Conservation (phyloP, 2,888 invertebrate species). For the Bombylius major region DNA sequence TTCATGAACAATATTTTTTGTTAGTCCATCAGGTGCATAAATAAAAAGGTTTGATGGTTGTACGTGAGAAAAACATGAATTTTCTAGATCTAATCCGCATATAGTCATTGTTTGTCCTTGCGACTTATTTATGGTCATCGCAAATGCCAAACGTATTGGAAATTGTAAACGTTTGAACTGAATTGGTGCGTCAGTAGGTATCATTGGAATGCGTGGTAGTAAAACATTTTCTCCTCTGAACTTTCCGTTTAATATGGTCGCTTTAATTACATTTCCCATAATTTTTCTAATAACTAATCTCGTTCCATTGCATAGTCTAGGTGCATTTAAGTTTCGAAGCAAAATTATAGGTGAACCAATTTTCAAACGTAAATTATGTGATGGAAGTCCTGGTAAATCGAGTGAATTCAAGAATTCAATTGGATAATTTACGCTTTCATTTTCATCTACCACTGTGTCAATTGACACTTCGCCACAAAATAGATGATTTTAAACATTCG, state of each 20-base stretch:
- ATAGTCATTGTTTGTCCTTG: slow-evolving; percentile 23
- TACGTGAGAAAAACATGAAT: slow-evolving; percentile 22
- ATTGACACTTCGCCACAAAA: background rate
- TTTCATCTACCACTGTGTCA: slow-evolving; percentile 2
- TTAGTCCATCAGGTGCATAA: too few relatives aligned
- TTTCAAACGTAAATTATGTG: background rate
- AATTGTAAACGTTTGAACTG: slow-evolving; percentile 25
- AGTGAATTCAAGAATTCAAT: slow-evolving; percentile 15
- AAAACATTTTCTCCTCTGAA: slow-evolving; percentile 11
- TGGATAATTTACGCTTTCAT: slow-evolving; percentile 14
- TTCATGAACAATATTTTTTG: background rate
- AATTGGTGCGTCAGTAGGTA: slow-evolving; percentile 22
- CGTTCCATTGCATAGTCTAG: slow-evolving; percentile 21
- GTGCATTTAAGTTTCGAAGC: slow-evolving; percentile 18
- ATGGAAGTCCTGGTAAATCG: slow-evolving; percentile 13
- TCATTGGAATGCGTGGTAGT: slow-evolving; percentile 25
- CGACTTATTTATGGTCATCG: slow-evolving; percentile 25
- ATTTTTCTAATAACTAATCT: background rate
- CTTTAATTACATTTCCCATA: background rate
- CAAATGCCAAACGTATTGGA: slow-evolving; percentile 22
- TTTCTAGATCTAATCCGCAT: slow-evolving; percentile 21
- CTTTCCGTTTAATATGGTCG: background rate
- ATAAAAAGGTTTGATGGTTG: slow-evolving; percentile 18
- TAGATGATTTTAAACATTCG: too few relatives aligned
- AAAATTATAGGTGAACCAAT: slow-evolving; percentile 16